A percentile compares a stretch with the other conserved stretches of the same genome.
Conservation (phyloP, 37 sponge, comb jelly and placozoan genomes). For the Eunapius fragilis region DNA sequence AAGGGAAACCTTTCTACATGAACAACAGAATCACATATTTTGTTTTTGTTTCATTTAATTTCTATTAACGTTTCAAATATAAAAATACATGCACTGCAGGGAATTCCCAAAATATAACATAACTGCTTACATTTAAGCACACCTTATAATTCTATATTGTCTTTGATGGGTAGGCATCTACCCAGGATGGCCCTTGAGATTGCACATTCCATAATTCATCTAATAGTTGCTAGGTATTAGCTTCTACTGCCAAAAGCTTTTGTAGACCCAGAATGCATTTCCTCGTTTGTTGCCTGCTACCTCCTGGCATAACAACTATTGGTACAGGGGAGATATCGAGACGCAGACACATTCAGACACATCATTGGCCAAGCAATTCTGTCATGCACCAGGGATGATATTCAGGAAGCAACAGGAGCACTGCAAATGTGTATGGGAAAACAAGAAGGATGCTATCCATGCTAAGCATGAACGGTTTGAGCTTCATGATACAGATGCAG, state of each 20-base stretch:
- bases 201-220: background rate
- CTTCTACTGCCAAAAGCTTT: background rate
- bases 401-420: background rate
- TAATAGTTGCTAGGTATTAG: background rate
- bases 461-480: background rate
- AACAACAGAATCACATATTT: too few relatives aligned
- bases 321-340: too few relatives aligned
- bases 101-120: too few relatives aligned
- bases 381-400: background rate
- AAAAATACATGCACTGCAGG: too few relatives aligned
- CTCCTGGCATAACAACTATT: background rate
- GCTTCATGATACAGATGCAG: background rate
- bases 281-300: background rate
- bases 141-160: too few relatives aligned
- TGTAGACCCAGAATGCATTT: background rate
- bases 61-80: too few relatives aligned
- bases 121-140: too few relatives aligned
- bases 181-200: too few relatives aligned
- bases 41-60: too few relatives aligned
- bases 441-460: conserved; percentile 5
- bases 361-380: background rate
- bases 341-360: too few relatives aligned
- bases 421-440: background rate
- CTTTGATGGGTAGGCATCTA: too few relatives aligned
- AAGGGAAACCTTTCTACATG: too few relatives aligned